Evolutionary conservation across 2,797 vertebrate genomes (phyloP).

Genomic region (Mus spretus): DNA sequence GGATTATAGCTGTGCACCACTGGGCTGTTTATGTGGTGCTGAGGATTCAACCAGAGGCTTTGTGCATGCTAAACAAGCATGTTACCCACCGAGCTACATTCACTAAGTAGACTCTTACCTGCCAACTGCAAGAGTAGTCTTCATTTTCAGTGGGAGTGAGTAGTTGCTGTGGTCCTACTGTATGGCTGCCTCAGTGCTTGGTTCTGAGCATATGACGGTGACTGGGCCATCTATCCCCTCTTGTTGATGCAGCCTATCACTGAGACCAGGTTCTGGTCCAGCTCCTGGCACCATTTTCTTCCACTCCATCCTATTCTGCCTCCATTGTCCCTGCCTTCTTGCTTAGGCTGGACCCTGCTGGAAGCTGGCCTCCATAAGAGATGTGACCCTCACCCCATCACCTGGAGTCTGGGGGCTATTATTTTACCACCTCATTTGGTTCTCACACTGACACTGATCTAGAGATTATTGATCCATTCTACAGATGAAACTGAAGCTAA

Average conservation of each 20-base stretch:
- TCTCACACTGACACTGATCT: neutral
- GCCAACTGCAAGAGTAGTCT: neutral
- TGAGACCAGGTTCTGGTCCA: neutral
- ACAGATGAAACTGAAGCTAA: neutral
- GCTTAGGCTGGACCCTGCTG: neutral
- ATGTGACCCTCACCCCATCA: neutral
- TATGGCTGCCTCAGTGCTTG: neutral
- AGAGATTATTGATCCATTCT: neutral
- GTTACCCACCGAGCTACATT: neutral
- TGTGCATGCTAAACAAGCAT: neutral
- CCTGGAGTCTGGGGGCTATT: neutral
- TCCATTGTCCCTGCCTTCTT: neutral
- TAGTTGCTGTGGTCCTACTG: neutral
- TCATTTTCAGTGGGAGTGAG: neutral
- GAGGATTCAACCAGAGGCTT: neutral
- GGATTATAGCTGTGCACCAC: neutral
- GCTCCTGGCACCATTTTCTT: neutral
- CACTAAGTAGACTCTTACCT: neutral
- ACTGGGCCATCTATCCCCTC: neutral
- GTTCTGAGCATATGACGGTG: neutral
- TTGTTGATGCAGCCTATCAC: neutral
- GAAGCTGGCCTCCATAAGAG: neutral
- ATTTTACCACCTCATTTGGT: neutral
- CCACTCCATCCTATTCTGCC: neutral
- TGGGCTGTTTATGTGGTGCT: neutral